These are phyloP conservation scores for Diplosoma virens DNA, from an alignment of 23 tunicate species.

Conservation along the genomic window DNA sequence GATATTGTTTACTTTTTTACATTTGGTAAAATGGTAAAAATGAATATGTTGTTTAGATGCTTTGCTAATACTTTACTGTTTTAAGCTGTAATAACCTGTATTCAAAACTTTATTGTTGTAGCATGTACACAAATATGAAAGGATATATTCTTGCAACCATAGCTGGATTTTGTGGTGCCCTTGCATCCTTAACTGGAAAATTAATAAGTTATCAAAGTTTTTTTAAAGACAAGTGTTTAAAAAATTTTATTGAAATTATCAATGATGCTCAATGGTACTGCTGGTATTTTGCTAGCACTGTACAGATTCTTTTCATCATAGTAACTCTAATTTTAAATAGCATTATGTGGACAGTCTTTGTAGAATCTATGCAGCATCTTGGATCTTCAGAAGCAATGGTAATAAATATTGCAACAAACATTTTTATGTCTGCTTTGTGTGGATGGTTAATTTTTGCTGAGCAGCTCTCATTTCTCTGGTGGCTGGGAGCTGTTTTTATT, in stretches of 20 bases:
- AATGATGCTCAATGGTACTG: neutral
- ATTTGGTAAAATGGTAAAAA: too few species aligned
- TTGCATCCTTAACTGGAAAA: conserved; percentile 67
- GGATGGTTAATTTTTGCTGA: conserved; percentile 70
- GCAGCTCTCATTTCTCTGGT: conserved; percentile 46
- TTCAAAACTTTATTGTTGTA: too few species aligned
- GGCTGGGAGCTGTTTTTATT: conserved; percentile 66
- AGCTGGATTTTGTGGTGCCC: conserved; percentile 70
- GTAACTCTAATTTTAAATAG: conserved; percentile 47
- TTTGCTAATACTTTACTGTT: too few species aligned
- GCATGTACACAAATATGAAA: conserved; percentile 4
- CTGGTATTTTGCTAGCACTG: neutral
- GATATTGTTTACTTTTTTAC: too few species aligned
- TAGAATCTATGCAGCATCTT: conserved; percentile 75
- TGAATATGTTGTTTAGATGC: too few species aligned
- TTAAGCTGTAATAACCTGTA: too few species aligned
- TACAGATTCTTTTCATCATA: conserved; percentile 25
- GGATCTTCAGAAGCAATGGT: conserved; percentile 69
- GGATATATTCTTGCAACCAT: conserved; percentile 26
- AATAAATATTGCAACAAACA: conserved; percentile 59
- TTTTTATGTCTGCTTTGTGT: conserved; percentile 55
- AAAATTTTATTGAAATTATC: neutral
- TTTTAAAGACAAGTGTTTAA: neutral
- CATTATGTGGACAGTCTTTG: conserved; percentile 74
- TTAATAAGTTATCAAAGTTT: conserved; percentile 16